Percentiles rank a stretch among this genome's conserved stretches.
These are phyloP conservation scores for Rhynchotus rufescens DNA, from an alignment of 2,797 vertebrate species.

Conservation along the genomic window DNA sequence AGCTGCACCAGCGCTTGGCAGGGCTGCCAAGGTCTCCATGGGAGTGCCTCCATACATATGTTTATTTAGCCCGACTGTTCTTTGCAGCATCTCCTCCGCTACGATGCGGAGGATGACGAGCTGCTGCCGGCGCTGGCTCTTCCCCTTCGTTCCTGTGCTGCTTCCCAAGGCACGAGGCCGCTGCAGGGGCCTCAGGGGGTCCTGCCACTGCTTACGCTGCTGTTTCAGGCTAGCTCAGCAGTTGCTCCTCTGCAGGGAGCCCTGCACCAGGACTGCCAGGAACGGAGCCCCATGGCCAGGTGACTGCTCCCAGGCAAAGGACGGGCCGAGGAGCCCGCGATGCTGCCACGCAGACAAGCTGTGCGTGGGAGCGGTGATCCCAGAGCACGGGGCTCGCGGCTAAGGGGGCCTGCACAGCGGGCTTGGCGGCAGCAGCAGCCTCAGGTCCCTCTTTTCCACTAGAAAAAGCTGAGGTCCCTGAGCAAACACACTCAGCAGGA, in stretches of 20 bases:
- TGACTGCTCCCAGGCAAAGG: neutral
- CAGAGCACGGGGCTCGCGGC: neutral
- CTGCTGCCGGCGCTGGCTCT: neutral
- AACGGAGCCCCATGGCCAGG: neutral
- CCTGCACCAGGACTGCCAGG: too few species aligned
- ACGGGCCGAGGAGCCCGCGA: neutral
- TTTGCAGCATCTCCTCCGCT: neutral
- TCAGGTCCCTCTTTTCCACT: neutral
- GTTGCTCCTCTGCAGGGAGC: neutral
- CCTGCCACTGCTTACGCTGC: fast-evolving
- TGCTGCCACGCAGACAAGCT: too few species aligned
- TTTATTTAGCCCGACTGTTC: fast-evolving
- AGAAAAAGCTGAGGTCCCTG: neutral
- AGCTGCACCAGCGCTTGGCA: neutral
- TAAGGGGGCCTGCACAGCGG: neutral
- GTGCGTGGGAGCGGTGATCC: neutral
- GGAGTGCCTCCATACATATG: fast-evolving
- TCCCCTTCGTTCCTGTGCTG: neutral
- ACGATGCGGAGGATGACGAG: fast-evolving
- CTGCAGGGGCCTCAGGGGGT: neutral
- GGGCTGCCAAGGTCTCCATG: neutral
- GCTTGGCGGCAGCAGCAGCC: neutral
- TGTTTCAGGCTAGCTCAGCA: neutral
- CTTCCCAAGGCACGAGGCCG: neutral
- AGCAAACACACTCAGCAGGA: neutral